Conservation (phyloP, 2,888 invertebrate species). For the Bembecia ichneumoniformis region DNA sequence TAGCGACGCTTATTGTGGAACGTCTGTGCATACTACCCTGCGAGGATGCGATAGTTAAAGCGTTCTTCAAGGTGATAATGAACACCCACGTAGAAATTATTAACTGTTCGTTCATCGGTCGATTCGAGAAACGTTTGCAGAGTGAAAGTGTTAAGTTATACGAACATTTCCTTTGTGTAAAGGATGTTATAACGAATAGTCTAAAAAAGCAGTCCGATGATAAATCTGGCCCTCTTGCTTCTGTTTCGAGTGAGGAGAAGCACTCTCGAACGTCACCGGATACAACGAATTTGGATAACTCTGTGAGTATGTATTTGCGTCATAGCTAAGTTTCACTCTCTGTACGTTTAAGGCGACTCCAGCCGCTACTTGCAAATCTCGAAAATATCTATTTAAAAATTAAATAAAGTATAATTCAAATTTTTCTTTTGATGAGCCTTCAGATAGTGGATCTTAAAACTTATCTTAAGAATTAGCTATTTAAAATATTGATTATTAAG, state of each 20-base stretch:
- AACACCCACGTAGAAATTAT: conserved; percentile 34
- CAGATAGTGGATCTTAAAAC: too few relatives aligned
- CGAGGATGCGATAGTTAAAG: conserved; percentile 27
- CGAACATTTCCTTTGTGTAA: too few relatives aligned
- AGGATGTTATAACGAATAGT: conserved; percentile 8
- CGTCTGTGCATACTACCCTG: conserved; percentile 44
- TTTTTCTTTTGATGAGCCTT: too few relatives aligned
- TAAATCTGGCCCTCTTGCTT: not conserved
- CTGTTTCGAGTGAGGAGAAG: conserved; percentile 11
- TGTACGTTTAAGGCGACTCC: too few relatives aligned
- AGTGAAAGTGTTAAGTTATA: conserved; percentile 7
- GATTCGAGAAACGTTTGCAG: conserved; percentile 32
- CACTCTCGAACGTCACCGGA: conserved; percentile 38
- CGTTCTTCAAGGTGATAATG: conserved; percentile 32
- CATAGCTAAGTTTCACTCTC: too few relatives aligned
- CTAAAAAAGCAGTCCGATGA: not conserved
- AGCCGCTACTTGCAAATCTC: too few relatives aligned
- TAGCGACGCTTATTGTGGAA: conserved; percentile 37
- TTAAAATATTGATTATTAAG: too few relatives aligned
- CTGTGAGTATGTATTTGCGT: conserved; percentile 28
- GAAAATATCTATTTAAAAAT: too few relatives aligned
- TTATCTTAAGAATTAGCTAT: too few relatives aligned
- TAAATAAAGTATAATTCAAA: too few relatives aligned
- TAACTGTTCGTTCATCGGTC: conserved; percentile 22
- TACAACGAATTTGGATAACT: conserved; percentile 37